Evolutionary conservation across 2,888 invertebrate genomes (phyloP), one percentile per base, ranked within the genome.

Genomic region (Eupithecia exiguata): DNA sequence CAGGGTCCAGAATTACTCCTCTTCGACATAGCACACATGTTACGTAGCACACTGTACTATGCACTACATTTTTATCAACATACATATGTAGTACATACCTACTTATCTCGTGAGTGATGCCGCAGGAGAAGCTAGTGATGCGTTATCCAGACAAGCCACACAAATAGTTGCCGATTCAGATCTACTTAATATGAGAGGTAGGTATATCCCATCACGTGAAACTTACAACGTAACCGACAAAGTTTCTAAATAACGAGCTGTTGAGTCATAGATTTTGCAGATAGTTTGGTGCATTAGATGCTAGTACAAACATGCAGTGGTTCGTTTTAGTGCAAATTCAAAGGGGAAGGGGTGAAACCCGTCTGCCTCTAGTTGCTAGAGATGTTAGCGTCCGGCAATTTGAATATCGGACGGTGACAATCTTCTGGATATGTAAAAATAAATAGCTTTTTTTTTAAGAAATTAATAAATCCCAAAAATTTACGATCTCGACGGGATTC

Each of bases 271-370:
- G 72, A 61, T 76, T 67, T 70, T 40, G 38, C 49, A 40, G 69
- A 74, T 70, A 76, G 66, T 73, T 73, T 61, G 46, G 30, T 38
- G 71, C 61, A 70, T 70, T 40, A 61, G 43, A 58, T 68, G 58
- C 68, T 46, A 66, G 46, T 69, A 61, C 70, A 75, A 73, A 71
- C 69, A 69, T 75, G 69, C 75, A 75, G 69, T 63, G 62, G 75
- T 73, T 68, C 70, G 65, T 65, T 75, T 70, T 75, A 75, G 70
- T 46, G 70, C 68, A 73, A 75, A 72, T 74, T 71, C 70, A 72
- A 76, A 70, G 74, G 67, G 71, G 71, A 72, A 69, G 67, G 72
- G 71, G 69, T 36, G 71, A 62, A 67, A 46, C 67, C 65, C 66
- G 25, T 49, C 69, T 62, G 21, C 53, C 65, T 68, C 30, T 38